Conservation (phyloP, 2,888 invertebrate genomes). For the Dynastes tityus region DNA sequence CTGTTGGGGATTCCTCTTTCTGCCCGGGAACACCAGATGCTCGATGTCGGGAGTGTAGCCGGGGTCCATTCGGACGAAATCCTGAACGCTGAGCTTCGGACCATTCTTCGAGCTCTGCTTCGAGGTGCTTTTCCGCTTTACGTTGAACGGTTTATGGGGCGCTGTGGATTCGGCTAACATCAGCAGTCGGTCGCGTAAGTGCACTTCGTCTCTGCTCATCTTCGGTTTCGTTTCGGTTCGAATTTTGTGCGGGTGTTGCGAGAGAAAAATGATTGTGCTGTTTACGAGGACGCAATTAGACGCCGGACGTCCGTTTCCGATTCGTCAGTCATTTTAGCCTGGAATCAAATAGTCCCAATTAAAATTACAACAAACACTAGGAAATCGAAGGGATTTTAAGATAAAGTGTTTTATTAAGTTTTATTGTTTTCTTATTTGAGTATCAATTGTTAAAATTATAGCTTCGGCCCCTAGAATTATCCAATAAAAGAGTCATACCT, state of each 20-base stretch:
- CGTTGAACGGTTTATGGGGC: constrained; percentile 67
- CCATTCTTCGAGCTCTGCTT: constrained; percentile 67
- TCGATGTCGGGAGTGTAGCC: constrained; percentile 75
- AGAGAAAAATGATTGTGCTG: neutral
- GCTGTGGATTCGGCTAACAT: constrained; percentile 71
- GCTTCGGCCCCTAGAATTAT: too few species aligned
- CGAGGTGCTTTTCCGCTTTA: constrained; percentile 66
- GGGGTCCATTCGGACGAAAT: constrained; percentile 71
- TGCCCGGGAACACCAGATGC: constrained; percentile 73
- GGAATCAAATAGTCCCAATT: constrained; percentile 5
- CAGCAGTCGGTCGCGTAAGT: constrained; percentile 72
- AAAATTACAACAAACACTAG: neutral
- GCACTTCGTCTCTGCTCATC: constrained; percentile 72
- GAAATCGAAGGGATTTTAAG: too few species aligned
- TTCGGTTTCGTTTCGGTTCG: constrained; percentile 54
- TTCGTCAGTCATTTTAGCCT: constrained; percentile 53
- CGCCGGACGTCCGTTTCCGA: constrained; percentile 49
- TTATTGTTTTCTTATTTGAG: too few species aligned
- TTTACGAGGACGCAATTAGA: constrained; percentile 4
- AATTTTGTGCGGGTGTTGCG: constrained; percentile 8
- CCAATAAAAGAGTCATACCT: too few species aligned
- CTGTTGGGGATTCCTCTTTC: constrained; percentile 69
- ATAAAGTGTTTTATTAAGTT: too few species aligned
- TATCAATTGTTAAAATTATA: too few species aligned
- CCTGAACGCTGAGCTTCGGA: constrained; percentile 67